Percentiles rank a stretch among this genome's conserved stretches.
Evolutionary conservation across 2,888 invertebrate species (phyloP).

Genomic region (Agonopterix arenella): DNA sequence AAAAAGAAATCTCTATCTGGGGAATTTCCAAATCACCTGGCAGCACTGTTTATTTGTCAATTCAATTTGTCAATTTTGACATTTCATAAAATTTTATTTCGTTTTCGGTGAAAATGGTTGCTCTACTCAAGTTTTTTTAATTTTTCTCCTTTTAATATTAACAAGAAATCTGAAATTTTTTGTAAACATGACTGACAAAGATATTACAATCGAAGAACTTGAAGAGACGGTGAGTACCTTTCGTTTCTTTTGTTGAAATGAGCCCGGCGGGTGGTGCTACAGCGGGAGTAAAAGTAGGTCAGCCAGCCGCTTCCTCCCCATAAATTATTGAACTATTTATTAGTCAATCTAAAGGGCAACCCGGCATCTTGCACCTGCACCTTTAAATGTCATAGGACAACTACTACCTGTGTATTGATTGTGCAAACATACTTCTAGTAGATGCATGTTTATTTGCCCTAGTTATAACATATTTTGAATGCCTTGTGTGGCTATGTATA

Average conservation of each 20-base stretch:
- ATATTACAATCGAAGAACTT: slow-evolving; percentile 59
- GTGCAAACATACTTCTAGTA: not conserved
- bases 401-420: not conserved
- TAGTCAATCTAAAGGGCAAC: slow-evolving; percentile 6
- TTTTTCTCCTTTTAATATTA: slow-evolving; percentile 28
- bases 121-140: slow-evolving; percentile 19
- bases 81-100: not conserved
- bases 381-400: no score
- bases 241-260: slow-evolving; percentile 5
- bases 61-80: no score
- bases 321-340: slow-evolving; percentile 25
- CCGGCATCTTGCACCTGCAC: not conserved
- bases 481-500: not conserved
- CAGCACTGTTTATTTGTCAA: no score
- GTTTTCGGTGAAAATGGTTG: slow-evolving; percentile 38
- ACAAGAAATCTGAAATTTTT: slow-evolving; percentile 27
- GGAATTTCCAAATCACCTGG: no score
- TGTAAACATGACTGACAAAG: slow-evolving; percentile 55
- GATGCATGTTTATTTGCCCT: not conserved
- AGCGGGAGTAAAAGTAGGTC: slow-evolving; percentile 41
- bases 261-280: slow-evolving; percentile 6
- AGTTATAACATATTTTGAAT: not conserved
- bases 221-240: slow-evolving; percentile 56
- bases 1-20: no score
- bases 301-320: slow-evolving; percentile 38